Evolutionary conservation across 2,888 invertebrate species (phyloP), one percentile per base, ranked within the genome.

Genomic region (Drosophila acutilabella): DNA sequence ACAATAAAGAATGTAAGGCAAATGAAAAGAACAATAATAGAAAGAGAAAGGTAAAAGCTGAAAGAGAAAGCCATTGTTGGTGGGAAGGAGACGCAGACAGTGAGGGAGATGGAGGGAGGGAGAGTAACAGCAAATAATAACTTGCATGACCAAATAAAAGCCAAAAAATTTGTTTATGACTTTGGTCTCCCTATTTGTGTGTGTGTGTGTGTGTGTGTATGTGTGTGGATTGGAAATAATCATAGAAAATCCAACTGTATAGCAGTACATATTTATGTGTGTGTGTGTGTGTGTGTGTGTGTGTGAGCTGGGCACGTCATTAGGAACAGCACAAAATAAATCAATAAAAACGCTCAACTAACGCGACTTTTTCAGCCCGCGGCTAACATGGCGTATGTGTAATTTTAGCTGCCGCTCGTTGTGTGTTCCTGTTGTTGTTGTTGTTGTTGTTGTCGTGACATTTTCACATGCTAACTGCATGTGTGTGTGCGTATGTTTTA

Each of bases 281-380:
- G 36, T 62, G 20, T 56, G 20, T 68, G 42, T 59, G 56, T 59
- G 70, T 65, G 60, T 68, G 64, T 56, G 79, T 61, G 53, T 58
- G 52, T 51, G 47, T 73, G 47, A 59, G 70, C 70, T 66, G 75
- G 68, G 69, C 74, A 65, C 81, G 84, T 86, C 87, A 83, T 88
- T 86, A 88, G 86, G 75, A 88, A 81, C 71, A 54, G 70, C 64
- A 72, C 60, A 78, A 83, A 87, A 83, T 77, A 83, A 88, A 83
- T 83, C 83, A 88, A 88, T 83, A 83, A 88, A 85, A 74, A 65
- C 66, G 67, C 87, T 72, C 64, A 74, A 69, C 78, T 65, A 85
- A 71, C 66, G 66, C 65, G 70, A 77, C 74, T 76, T 62, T 79
- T 61, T 53, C 60, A 47, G 52, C 67, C 74, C 42, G 53, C 41